These are phyloP conservation scores for Calycopis cecrops DNA, from an alignment of 1,140 invertebrate genomes.

Conservation along the genomic window DNA sequence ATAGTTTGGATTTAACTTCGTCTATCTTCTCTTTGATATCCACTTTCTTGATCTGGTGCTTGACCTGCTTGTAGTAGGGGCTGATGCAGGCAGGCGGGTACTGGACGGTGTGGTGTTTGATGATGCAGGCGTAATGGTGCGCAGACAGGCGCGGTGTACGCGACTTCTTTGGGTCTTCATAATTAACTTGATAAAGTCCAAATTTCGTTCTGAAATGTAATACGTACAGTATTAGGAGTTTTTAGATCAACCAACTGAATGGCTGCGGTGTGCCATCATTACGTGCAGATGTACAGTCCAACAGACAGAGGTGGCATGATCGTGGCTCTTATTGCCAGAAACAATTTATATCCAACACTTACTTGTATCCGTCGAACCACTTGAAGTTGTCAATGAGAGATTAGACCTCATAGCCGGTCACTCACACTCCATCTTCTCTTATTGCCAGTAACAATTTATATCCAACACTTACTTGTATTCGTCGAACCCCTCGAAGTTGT, in stretches of 20 bases:
- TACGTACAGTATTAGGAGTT: no score
- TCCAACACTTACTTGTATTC: no score
- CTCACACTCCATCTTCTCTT: no score
- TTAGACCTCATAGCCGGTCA: conserved; percentile 83
- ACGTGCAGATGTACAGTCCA: no score
- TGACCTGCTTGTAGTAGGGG: not conserved
- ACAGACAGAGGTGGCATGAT: no score
- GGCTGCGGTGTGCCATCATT: no score
- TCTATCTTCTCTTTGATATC: not conserved
- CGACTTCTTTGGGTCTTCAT: not conserved
- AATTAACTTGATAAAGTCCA: conserved; percentile 25
- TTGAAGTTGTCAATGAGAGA: conserved; percentile 84
- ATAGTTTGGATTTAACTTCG: not conserved
- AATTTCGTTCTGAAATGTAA: conserved; percentile 26
- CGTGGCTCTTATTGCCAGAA: no score
- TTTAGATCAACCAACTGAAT: no score
- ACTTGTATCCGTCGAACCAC: no score
- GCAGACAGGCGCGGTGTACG: not conserved
- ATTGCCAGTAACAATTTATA: no score
- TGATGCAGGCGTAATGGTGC: conserved; percentile 9
- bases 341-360: no score
- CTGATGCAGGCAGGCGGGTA: not conserved
- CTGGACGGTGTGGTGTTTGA: not conserved
- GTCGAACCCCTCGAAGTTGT: no score
- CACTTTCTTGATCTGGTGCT: not conserved